A percentile compares a stretch with the other conserved stretches of the same genome.
Evolutionary conservation across 2,797 vertebrate species (phyloP).

Genomic region (Buphagus erythrorhynchus): DNA sequence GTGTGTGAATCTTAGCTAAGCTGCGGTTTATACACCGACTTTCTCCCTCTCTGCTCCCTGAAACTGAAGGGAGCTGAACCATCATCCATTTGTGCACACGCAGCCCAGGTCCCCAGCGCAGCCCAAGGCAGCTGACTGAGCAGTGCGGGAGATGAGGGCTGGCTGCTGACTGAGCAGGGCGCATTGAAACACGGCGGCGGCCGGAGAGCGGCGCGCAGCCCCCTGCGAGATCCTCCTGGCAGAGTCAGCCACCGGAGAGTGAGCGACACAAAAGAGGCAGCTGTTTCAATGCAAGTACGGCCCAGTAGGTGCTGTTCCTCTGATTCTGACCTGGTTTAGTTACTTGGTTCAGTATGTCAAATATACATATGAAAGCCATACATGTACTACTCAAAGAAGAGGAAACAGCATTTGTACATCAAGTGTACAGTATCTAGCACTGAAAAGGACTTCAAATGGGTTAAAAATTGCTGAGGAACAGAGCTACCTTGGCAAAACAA

Average conservation of each 20-base stretch:
- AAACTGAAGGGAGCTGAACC: not conserved
- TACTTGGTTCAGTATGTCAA: not conserved
- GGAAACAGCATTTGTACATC: not conserved
- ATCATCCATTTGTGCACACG: slow-evolving; percentile 56
- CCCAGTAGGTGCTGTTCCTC: not conserved
- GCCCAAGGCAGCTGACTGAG: slow-evolving; percentile 39
- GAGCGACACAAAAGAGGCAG: not conserved
- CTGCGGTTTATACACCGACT: not conserved
- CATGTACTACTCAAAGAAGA: not conserved
- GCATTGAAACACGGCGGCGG: not conserved
- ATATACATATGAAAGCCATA: not conserved
- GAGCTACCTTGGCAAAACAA: not conserved
- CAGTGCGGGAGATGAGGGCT: not conserved
- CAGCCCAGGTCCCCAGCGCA: slow-evolving; percentile 28
- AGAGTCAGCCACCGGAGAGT: not conserved
- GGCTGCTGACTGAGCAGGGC: slow-evolving; percentile 57
- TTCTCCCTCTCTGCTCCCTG: not conserved
- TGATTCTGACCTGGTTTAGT: not conserved
- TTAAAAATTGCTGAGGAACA: not conserved
- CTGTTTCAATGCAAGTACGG: not conserved
- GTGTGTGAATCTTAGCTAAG: not conserved
- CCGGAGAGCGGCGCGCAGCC: not conserved
- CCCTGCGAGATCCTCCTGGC: not conserved
- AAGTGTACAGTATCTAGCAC: not conserved
- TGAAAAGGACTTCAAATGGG: not conserved